Evolutionary conservation across 2,888 invertebrate species (phyloP), one percentile per base, ranked within the genome.

Genomic region (Leptopilina drosophilae): DNA sequence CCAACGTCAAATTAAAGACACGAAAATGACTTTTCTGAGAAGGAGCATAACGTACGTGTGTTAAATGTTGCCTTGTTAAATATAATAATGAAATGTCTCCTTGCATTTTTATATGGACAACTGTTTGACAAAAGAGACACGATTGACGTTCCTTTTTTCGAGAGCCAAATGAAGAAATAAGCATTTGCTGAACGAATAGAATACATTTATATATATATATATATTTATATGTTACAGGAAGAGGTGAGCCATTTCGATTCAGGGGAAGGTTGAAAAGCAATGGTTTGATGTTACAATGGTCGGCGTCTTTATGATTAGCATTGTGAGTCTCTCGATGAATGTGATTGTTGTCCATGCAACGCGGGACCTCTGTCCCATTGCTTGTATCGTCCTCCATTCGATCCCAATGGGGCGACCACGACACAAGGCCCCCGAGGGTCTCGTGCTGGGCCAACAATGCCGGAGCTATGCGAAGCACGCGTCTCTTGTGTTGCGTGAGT

Each of bases 291-390:
- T 87, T 87, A 89, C 90, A 91, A 91, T 89, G 89, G 90, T 88
- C 90, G 90, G 91, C 90, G 90, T 91, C 91, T 91, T 90, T 90
- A 90, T 89, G 91, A 91, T 91, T 91, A 91, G 91, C 90, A 91
- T 91, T 91, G 91, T 90, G 89, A 86, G 88, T 86, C 83, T 75
- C 87, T 86, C 90, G 89, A 90, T 91, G 91, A 91, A 91, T 91
- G 91, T 90, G 90, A 91, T 91, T 90, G 90, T 91, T 91, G 90
- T 90, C 88, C 87, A 88, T 87, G 87, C 88, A 85, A 84, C 85
- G 84, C 82, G 83, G 85, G 85, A 85, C 84, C 87, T 84, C 85
- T 85, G 86, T 85, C 85, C 79, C 80, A 81, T 78, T 4, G 49
- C 80, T 80, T 82, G 85, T 86, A 84, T 85, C 86, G 85, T 85